Evolutionary conservation across 2,113 vertebrate species (phyloP).

Genomic region (Cichladusa arquata): DNA sequence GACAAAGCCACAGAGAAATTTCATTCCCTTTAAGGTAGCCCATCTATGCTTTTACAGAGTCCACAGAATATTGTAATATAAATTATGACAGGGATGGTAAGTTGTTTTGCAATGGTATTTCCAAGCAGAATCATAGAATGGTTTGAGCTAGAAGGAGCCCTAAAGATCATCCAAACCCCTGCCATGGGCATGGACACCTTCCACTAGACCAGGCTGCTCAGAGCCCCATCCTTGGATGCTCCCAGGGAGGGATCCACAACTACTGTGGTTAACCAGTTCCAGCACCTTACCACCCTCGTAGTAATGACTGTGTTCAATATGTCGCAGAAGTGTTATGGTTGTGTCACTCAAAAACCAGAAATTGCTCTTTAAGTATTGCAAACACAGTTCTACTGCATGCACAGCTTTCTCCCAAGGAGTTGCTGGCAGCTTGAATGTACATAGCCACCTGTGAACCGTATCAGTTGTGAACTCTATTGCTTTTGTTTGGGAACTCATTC

Average conservation of each 20-base stretch:
- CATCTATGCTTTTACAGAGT: neutral
- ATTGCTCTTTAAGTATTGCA: neutral
- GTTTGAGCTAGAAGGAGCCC: neutral
- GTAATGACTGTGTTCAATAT: neutral
- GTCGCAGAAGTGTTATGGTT: neutral
- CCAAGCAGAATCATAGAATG: neutral
- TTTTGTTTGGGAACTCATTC: neutral
- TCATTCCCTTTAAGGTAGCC: neutral
- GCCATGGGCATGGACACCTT: neutral
- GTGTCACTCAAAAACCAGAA: neutral
- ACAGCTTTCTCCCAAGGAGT: neutral
- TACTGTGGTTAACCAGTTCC: neutral
- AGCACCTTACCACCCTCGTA: neutral
- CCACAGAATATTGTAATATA: neutral
- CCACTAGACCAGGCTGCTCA: neutral
- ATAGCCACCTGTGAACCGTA: neutral
- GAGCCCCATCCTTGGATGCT: neutral
- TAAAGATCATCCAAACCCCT: neutral
- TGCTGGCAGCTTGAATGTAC: neutral
- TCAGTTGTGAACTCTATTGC: neutral
- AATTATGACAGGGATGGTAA: neutral
- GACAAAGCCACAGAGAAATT: neutral
- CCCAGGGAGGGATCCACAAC: neutral
- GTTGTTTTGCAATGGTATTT: neutral
- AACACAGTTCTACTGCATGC: neutral